Evolutionary conservation across 2,797 vertebrate genomes (phyloP).

Genomic region (Anguilla anguilla): DNA sequence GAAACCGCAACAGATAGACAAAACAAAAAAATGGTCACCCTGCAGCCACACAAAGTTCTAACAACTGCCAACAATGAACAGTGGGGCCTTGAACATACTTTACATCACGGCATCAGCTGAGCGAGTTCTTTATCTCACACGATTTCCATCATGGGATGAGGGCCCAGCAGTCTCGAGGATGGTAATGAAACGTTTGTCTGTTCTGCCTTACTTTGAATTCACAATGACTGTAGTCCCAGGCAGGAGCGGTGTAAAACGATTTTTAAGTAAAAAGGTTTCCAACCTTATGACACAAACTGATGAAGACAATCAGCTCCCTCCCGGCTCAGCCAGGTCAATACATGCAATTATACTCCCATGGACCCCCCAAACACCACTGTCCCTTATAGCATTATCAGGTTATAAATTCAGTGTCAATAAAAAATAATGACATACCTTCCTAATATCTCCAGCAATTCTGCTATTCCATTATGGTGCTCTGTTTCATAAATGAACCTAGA

Average conservation of each 20-base stretch:
- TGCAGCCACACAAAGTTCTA: background rate
- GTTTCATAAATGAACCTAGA: slow-evolving; percentile 99
- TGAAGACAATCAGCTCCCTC: background rate
- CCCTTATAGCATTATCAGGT: background rate
- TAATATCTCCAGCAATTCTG: slow-evolving; percentile 97
- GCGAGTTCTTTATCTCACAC: background rate
- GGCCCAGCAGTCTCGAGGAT: background rate
- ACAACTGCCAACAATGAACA: background rate
- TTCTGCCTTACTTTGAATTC: background rate
- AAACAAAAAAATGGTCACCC: background rate
- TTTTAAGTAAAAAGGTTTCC: background rate
- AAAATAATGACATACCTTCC: slow-evolving; percentile 79
- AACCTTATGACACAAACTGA: background rate
- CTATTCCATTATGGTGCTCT: slow-evolving; percentile 98
- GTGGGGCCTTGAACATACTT: background rate
- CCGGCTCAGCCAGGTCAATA: background rate
- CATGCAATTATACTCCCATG: background rate
- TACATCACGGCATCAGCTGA: slow-evolving; percentile 2
- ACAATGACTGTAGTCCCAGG: background rate
- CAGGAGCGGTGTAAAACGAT: background rate
- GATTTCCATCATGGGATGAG: background rate
- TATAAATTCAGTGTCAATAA: background rate
- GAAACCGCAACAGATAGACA: background rate
- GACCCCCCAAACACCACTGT: background rate
- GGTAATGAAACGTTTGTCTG: background rate